Evolutionary conservation across 2,797 vertebrate species (phyloP).

Genomic region (Protosalanx chinensis): DNA sequence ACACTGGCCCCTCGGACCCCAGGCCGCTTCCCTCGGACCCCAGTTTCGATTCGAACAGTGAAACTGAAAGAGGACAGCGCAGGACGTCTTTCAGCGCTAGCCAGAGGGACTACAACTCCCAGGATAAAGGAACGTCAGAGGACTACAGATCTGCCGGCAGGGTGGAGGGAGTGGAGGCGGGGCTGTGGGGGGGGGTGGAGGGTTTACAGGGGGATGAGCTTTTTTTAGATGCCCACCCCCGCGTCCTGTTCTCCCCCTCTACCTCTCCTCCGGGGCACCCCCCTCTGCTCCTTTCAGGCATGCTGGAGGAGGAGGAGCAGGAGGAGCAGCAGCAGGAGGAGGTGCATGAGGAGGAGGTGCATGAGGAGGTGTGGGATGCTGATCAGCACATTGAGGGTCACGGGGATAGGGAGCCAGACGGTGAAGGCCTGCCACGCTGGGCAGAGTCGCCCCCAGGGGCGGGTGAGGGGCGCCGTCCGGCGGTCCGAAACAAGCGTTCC

Average conservation of each 20-base stretch:
- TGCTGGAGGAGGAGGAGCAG: slow-evolving; percentile 51
- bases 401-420: slow-evolving; percentile 59
- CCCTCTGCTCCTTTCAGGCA: slow-evolving; percentile 65
- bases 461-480: slow-evolving; percentile 8
- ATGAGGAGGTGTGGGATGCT: slow-evolving; percentile 34
- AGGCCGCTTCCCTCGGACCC: slow-evolving; percentile 22
- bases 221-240: slow-evolving; percentile 72
- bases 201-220: slow-evolving; percentile 58
- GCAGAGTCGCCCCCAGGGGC: neutral
- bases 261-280: slow-evolving; percentile 67
- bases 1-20: slow-evolving; percentile 37
- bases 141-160: slow-evolving; percentile 45
- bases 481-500: slow-evolving; percentile 59
- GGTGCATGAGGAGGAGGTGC: slow-evolving; percentile 40
- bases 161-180: neutral
- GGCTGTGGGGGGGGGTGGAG: slow-evolving; percentile 29
- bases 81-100: slow-evolving; percentile 29
- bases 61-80: slow-evolving; percentile 33
- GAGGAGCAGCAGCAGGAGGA: slow-evolving; percentile 19
- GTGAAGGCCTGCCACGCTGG: slow-evolving; percentile 39
- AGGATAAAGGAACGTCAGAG: slow-evolving; percentile 41
- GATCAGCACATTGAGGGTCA: slow-evolving; percentile 55
- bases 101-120: slow-evolving; percentile 30
- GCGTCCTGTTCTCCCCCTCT: slow-evolving; percentile 74
- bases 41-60: slow-evolving; percentile 27